A percentile compares a stretch with the other conserved stretches of the same genome.
Conservation (phyloP, 2,888 invertebrate species). For the Adineta ricciae region DNA sequence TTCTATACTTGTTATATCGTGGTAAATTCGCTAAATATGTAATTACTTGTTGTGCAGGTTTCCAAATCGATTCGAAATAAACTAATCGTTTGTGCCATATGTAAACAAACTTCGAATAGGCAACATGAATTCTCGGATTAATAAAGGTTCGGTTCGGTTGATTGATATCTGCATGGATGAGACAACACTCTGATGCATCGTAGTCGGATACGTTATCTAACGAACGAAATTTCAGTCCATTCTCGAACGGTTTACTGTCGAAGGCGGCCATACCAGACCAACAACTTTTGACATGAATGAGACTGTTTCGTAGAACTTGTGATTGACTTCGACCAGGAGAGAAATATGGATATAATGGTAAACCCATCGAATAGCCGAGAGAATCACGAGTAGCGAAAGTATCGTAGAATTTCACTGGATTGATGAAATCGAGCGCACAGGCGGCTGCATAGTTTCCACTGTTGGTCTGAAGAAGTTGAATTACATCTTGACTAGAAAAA, state of each 20-base stretch:
- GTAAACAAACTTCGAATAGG: neutral
- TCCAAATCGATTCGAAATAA: neutral
- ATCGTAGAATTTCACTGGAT: too few species aligned
- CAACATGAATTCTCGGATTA: neutral
- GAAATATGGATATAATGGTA: too few species aligned
- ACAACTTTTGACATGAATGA: neutral
- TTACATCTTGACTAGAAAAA: neutral
- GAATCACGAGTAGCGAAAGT: neutral
- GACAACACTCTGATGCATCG: too few species aligned
- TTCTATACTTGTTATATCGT: neutral
- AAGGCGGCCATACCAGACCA: neutral
- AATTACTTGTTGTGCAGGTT: neutral
- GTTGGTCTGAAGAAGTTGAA: too few species aligned
- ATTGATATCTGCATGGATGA: neutral
- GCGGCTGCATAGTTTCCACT: too few species aligned
- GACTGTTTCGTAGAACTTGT: too few species aligned
- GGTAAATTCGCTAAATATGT: too few species aligned
- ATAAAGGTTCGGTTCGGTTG: neutral
- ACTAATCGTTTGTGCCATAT: neutral
- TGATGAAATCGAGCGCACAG: too few species aligned
- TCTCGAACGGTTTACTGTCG: neutral
- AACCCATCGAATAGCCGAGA: neutral
- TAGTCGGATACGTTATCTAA: neutral
- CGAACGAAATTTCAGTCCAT: neutral
- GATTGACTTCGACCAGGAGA: too few species aligned